These are phyloP conservation scores for Macquaria ambigua DNA, from an alignment of 2,113 vertebrate species.

Conservation along the genomic window DNA sequence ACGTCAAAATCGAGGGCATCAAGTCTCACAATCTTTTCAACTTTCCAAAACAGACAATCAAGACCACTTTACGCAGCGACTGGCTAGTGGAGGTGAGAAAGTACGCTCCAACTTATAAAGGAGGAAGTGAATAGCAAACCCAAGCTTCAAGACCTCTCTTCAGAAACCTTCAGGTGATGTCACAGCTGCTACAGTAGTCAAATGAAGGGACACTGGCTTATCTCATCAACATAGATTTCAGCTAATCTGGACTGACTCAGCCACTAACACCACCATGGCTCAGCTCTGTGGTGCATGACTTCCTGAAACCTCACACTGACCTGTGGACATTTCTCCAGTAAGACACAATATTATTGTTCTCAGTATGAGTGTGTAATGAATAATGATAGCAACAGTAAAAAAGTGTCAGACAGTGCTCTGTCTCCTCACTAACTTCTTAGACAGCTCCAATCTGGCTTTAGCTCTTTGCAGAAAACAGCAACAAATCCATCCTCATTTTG, in stretches of 20 bases:
- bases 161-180: slow-evolving; percentile 2
- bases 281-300: neutral
- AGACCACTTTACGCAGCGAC: neutral
- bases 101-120: neutral
- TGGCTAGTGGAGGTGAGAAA: neutral
- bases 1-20: neutral
- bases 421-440: slow-evolving; percentile 1
- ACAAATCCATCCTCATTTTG: slow-evolving; percentile 15
- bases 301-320: slow-evolving; percentile 15
- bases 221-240: slow-evolving; percentile 66
- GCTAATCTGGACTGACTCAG: slow-evolving; percentile 50
- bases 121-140: neutral
- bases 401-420: neutral
- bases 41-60: neutral
- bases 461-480: slow-evolving; percentile 22
- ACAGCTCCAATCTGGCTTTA: slow-evolving; percentile 20
- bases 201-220: slow-evolving; percentile 44
- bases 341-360: neutral
- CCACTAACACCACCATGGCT: neutral
- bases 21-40: neutral
- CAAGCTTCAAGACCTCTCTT: neutral
- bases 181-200: slow-evolving; percentile 26
- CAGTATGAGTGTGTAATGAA: neutral
- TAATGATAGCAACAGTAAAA: neutral
- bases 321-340: slow-evolving; percentile 4